These are phyloP conservation scores for Sisyra nigra DNA, from an alignment of 2,888 invertebrate genomes.

Conservation along the genomic window DNA sequence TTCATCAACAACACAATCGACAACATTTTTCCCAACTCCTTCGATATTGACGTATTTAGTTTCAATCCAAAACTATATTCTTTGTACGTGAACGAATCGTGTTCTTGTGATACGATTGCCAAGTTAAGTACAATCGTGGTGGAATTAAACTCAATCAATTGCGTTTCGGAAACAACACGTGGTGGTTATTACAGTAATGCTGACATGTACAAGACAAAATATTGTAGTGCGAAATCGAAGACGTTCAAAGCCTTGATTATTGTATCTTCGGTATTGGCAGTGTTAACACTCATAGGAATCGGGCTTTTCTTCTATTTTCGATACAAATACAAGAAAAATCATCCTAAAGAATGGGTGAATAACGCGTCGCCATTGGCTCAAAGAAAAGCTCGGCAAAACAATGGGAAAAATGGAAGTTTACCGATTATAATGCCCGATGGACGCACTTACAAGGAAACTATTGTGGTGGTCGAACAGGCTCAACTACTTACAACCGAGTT, in stretches of 20 bases:
- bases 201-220: conserved; percentile 18
- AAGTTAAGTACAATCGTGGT: conserved; percentile 13
- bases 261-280: conserved; percentile 22
- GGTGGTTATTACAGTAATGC: conserved; percentile 16
- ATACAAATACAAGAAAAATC: conserved; percentile 23
- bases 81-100: conserved; percentile 38
- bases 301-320: conserved; percentile 19
- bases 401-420: conserved; percentile 37
- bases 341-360: conserved; percentile 25
- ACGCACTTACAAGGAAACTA: conserved; percentile 68
- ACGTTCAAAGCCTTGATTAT: conserved; percentile 29
- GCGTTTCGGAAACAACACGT: conserved; percentile 17
- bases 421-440: conserved; percentile 67
- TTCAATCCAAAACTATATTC: conserved; percentile 39
- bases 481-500: conserved; percentile 68
- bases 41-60: conserved; percentile 37
- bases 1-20: conserved; percentile 49
- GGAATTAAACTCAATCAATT: conserved; percentile 14
- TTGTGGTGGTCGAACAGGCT: conserved; percentile 71
- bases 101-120: conserved; percentile 31
- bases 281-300: conserved; percentile 30
- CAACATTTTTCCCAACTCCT: conserved; percentile 35
- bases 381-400: conserved; percentile 20
- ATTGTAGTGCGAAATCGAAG: conserved; percentile 13
- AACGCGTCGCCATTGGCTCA: conserved; percentile 21